Conservation (phyloP, 1,140 invertebrate genomes). For the Eurytemora carolleeae region DNA sequence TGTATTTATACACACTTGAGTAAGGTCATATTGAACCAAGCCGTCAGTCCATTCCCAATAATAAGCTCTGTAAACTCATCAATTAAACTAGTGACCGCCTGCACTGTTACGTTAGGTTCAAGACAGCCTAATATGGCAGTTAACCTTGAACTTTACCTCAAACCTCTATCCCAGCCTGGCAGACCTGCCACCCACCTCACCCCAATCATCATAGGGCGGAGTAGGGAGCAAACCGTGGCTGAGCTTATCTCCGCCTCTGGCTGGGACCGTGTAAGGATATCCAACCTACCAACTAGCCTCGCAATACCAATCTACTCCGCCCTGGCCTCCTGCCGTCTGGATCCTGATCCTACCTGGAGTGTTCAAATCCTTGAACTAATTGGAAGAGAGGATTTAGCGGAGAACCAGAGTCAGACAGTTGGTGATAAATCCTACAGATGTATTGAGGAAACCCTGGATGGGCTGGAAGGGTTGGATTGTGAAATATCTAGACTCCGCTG, state of each 20-base stretch:
- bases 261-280: not conserved
- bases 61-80: not conserved
- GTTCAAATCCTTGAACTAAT: not conserved
- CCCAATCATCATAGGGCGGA: too few relatives aligned
- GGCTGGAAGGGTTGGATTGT: slow-evolving; percentile 42
- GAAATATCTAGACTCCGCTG: slow-evolving; percentile 42
- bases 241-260: not conserved
- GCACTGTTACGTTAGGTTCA: too few relatives aligned
- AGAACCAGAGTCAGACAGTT: too few relatives aligned
- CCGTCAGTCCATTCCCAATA: slow-evolving; percentile 15
- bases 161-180: not conserved
- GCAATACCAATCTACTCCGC: not conserved
- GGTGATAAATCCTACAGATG: not conserved
- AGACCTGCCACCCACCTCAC: too few relatives aligned
- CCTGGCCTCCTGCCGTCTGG: not conserved
- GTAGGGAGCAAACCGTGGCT: not conserved
- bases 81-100: too few relatives aligned
- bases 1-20: slow-evolving; percentile 17
- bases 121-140: too few relatives aligned
- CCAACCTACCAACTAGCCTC: not conserved
- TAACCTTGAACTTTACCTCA: too few relatives aligned
- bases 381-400: not conserved
- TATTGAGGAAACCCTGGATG: slow-evolving; percentile 35
- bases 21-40: slow-evolving; percentile 16
- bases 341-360: not conserved